Evolutionary conservation across 2,888 invertebrate genomes (phyloP).

Genomic region (Tuta absoluta): DNA sequence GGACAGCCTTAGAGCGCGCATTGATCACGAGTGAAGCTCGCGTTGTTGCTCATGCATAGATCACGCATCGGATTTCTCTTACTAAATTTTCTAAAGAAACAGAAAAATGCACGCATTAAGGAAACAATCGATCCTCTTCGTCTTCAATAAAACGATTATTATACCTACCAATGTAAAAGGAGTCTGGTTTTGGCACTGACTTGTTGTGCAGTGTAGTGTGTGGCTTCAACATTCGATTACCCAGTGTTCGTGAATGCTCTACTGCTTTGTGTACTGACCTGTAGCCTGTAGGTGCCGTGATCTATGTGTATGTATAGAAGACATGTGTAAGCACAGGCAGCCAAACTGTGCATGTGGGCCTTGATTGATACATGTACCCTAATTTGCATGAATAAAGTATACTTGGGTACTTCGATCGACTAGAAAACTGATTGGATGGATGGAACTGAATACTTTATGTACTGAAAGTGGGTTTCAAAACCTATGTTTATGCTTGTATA

Average conservation of each 20-base stretch:
- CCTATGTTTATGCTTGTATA: too few species aligned
- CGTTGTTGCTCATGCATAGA: too few species aligned
- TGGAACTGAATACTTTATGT: too few species aligned
- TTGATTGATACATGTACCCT: too few species aligned
- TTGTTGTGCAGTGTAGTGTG: not conserved
- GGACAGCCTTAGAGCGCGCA: too few species aligned
- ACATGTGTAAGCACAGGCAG: conserved; percentile 5
- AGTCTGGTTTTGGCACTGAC: not conserved
- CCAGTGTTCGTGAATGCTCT: conserved; percentile 3
- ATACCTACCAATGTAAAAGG: not conserved
- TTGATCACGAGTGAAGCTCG: too few species aligned
- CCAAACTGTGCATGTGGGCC: not conserved
- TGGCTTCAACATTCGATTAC: conserved; percentile 8
- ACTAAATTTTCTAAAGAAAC: too few species aligned
- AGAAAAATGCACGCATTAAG: not conserved
- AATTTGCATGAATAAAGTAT: too few species aligned
- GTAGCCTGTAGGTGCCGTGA: not conserved
- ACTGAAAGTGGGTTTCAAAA: too few species aligned
- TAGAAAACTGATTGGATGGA: too few species aligned
- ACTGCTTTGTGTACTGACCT: conserved; percentile 8
- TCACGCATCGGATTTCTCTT: too few species aligned
- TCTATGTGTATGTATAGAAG: not conserved
- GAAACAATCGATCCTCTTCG: not conserved
- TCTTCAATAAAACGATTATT: not conserved
- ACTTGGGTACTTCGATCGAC: too few species aligned